phyloP scores from a whole-genome alignment of 1,140 invertebrate genomes.

The Holotrichia oblita region DNA sequence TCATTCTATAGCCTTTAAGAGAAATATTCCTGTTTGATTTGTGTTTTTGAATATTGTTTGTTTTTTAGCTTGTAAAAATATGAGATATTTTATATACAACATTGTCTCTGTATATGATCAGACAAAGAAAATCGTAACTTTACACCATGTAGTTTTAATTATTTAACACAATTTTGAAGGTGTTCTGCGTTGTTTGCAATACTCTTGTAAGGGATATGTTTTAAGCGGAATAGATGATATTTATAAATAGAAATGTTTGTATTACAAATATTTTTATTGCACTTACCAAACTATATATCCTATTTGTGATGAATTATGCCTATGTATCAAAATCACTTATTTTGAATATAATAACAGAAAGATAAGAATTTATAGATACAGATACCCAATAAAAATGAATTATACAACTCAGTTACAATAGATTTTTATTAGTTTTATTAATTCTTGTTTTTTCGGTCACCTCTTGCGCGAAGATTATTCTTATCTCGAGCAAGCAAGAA shows the following conservation, averaged over 20 bases:
- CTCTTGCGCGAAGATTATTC: no score
- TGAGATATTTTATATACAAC: constrained; percentile 30
- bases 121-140: constrained; percentile 20
- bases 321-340: constrained; percentile 31
- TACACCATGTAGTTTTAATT: constrained; percentile 25
- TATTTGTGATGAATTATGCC: constrained; percentile 33
- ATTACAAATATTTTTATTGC: constrained; percentile 37
- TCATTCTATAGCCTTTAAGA: constrained; percentile 26
- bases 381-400: constrained; percentile 15
- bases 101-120: constrained; percentile 22
- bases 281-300: constrained; percentile 35
- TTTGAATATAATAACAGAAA: constrained; percentile 24
- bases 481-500: no score
- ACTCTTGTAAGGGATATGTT: constrained; percentile 34
- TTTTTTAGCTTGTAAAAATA: constrained; percentile 32
- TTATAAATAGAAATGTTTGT: constrained; percentile 40
- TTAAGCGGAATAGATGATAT: constrained; percentile 35
- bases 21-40: constrained; percentile 24
- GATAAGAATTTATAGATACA: constrained; percentile 16
- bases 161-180: background rate
- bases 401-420: background rate
- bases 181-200: constrained; percentile 16
- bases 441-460: background rate
- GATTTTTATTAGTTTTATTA: background rate
- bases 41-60: background rate